phyloP scores from a whole-genome alignment of 2,888 invertebrate species.

The Candidula unifasciata region DNA sequence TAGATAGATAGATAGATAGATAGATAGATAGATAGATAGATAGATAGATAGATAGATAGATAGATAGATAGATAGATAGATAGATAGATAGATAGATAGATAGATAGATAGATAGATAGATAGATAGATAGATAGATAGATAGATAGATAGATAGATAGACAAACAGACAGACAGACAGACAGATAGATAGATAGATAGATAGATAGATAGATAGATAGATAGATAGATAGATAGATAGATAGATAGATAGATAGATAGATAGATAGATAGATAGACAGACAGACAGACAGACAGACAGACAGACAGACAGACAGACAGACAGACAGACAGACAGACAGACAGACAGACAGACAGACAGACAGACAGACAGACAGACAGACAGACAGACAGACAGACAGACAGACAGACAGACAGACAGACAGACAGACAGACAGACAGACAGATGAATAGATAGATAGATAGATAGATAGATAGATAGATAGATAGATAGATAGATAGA shows the following conservation, averaged over 20 bases:
- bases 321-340: neutral
- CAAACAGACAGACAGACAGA: no score
- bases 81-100: conserved; percentile 19
- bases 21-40: conserved; percentile 19
- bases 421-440: conserved; percentile 4
- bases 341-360: conserved; percentile 4
- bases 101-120: neutral
- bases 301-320: no score
- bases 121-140: no score
- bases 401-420: conserved; percentile 4
- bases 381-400: conserved; percentile 4
- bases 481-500: no score
- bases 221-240: no score
- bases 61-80: conserved; percentile 19
- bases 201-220: no score
- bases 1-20: conserved; percentile 19
- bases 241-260: no score
- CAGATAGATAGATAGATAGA: no score
- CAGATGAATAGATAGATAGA: neutral
- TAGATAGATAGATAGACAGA: no score
- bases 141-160: no score
- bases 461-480: no score
- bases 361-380: conserved; percentile 4
- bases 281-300: no score
- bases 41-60: conserved; percentile 19